A percentile compares a stretch with the other conserved stretches of the same genome.
These are phyloP conservation scores for Alfaro cultratus DNA, from an alignment of 2,797 vertebrate species.

Conservation along the genomic window DNA sequence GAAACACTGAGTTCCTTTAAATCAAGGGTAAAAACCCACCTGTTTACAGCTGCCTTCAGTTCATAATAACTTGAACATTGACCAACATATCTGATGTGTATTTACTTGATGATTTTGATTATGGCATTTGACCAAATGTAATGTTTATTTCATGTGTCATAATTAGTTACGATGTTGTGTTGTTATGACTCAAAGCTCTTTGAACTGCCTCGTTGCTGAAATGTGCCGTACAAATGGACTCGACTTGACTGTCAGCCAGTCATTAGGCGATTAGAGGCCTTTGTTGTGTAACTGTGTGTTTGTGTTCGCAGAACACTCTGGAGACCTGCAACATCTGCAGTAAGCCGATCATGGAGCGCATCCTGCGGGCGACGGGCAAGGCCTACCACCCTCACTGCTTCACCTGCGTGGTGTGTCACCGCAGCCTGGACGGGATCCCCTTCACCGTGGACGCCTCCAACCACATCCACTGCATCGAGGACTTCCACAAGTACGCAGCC, in stretches of 20 bases:
- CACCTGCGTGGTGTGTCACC: slow-evolving; percentile 95
- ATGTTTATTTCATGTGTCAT: too few relatives aligned
- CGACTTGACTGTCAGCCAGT: slow-evolving; percentile 10
- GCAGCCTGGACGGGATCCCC: slow-evolving; percentile 95
- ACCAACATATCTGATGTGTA: too few relatives aligned
- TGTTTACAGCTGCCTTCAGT: too few relatives aligned
- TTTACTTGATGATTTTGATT: too few relatives aligned
- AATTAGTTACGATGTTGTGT: too few relatives aligned
- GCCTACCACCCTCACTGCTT: slow-evolving; percentile 99
- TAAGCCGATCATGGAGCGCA: slow-evolving; percentile 98
- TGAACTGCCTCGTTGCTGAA: too few relatives aligned
- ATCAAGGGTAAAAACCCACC: too few relatives aligned
- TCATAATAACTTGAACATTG: too few relatives aligned
- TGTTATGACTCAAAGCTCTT: too few relatives aligned
- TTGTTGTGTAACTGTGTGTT: slow-evolving; percentile 55
- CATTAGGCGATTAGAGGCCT: slow-evolving; percentile 25
- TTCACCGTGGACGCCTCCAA: slow-evolving; percentile 96
- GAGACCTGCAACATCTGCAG: slow-evolving; percentile 94
- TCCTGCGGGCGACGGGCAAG: slow-evolving; percentile 95
- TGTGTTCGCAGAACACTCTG: slow-evolving; percentile 89
- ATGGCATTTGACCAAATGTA: too few relatives aligned
- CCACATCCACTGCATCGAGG: slow-evolving; percentile 98
- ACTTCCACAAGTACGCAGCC: slow-evolving; percentile 93
- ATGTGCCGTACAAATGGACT: too few relatives aligned
- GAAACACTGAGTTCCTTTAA: too few relatives aligned